Evolutionary conservation across 2,113 vertebrate species (phyloP), one percentile per base, ranked within the genome.

Genomic region (Sialia sialis): DNA sequence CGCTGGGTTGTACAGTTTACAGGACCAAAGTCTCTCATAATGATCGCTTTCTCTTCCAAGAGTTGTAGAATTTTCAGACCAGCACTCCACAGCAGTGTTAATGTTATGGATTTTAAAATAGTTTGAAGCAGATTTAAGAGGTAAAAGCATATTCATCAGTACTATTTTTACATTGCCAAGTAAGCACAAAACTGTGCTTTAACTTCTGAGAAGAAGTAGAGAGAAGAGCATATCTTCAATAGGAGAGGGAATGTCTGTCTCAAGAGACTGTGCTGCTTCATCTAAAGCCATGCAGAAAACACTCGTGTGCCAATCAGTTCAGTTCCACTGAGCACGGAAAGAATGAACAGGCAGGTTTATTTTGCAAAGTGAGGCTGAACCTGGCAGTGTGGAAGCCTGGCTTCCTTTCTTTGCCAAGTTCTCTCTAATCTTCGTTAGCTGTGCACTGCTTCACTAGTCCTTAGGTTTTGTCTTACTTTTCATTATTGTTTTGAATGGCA

Each of bases 81-180:
- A 51, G 38, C 23, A 44, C 19, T 84, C n/a, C 67, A 59, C 32
- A 59, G 39, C 36, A 52, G 20, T 44, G 48, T 76, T 79, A 75
- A 83, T 51, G 34, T 23, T 52, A 76, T 3, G 5, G 30, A 68
- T 63, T 74, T 4, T 5, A 41, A 49, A n/a, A 19, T 16, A 20
- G 19, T 73, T 39, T 59, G 26, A 73, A 89, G 44, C 6, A 64
- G 23, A 55, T 38, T 55, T 73, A 80, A 87, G 68, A 91, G 36
- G 84, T 93, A 84, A 87, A 89, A 81, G 25, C 58, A 72, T 62
- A 91, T 51, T 94, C 80, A 93, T 82, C 69, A 62, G 49, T 55
- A 73, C 68, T 94, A 92, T 91, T 96, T 93, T 79, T 84, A 93
- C 20, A 76, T 44, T 90, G 84, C 54, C 73, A 92, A 91, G 76